Evolutionary conservation across 2,888 invertebrate genomes (phyloP).

Genomic region (Cosmia pyralina): DNA sequence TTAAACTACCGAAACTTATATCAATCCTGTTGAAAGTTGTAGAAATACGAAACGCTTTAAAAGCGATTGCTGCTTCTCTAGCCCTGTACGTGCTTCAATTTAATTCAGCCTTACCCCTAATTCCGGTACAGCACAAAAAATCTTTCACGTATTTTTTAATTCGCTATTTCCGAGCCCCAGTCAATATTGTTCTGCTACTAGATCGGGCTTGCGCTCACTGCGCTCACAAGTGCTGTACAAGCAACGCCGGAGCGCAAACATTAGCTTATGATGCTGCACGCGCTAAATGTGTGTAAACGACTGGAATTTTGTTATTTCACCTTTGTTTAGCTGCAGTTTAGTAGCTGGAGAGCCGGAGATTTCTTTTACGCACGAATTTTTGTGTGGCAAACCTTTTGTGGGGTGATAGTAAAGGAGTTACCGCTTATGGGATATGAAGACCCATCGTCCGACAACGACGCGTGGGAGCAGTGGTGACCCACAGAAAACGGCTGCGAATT

Average conservation of each 20-base stretch:
- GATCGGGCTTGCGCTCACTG: constrained; percentile 53
- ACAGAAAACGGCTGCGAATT: too few species aligned
- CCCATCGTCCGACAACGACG: background rate
- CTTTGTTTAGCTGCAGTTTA: constrained; percentile 9
- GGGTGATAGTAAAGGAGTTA: background rate
- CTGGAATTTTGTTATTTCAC: constrained; percentile 39
- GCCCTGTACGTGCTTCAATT: constrained; percentile 11
- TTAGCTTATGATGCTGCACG: constrained; percentile 66
- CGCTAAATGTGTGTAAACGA: constrained; percentile 43
- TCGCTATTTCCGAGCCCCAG: constrained; percentile 41
- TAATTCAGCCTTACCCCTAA: constrained; percentile 5
- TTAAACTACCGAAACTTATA: too few species aligned
- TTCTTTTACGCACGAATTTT: background rate
- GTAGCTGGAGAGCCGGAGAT: background rate
- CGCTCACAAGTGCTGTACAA: constrained; percentile 70
- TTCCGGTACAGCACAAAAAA: constrained; percentile 20
- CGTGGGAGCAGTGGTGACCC: too few species aligned
- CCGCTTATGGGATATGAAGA: background rate
- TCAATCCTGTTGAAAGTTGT: background rate
- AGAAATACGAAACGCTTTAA: background rate
- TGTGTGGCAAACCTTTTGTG: too few species aligned
- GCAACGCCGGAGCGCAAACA: constrained; percentile 70
- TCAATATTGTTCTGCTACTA: constrained; percentile 73
- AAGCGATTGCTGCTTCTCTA: background rate
- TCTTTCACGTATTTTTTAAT: constrained; percentile 42